Evolutionary conservation across 2,797 vertebrate species (phyloP).

Genomic region (Typhlichthys subterraneus): DNA sequence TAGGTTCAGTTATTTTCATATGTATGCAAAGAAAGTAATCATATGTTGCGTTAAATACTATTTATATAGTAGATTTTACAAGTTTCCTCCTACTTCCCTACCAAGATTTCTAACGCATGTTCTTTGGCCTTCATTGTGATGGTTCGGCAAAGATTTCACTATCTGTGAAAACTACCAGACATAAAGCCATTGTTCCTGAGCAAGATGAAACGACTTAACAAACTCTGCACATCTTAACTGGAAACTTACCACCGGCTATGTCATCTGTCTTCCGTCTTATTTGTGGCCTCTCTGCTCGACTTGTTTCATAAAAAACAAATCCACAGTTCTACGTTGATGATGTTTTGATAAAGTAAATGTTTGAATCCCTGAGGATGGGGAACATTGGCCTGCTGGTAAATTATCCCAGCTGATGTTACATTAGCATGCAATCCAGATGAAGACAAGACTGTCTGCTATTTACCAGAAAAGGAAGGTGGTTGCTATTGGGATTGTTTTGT

Average conservation of each 20-base stretch:
- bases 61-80: background rate
- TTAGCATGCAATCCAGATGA: slow-evolving; percentile 17
- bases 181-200: background rate
- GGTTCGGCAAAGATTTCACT: background rate
- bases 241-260: background rate
- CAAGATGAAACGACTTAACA: background rate
- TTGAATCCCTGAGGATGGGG: slow-evolving; percentile 3
- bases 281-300: background rate
- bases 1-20: no score
- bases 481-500: slow-evolving; percentile 25
- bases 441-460: slow-evolving; percentile 11
- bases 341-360: slow-evolving; percentile 5
- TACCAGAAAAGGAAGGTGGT: slow-evolving; percentile 16
- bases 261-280: background rate
- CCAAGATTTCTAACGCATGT: background rate
- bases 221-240: slow-evolving; percentile 4
- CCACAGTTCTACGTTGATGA: slow-evolving; percentile 4
- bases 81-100: background rate
- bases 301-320: slow-evolving; percentile 1
- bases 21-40: no score
- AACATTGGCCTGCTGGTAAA: slow-evolving; percentile 7
- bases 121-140: background rate
- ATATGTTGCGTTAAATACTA: background rate
- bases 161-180: background rate
- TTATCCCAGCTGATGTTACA: background rate